Evolutionary conservation across 2,888 invertebrate species (phyloP), one percentile per base, ranked within the genome.

Genomic region (Orthonevra nobilis): DNA sequence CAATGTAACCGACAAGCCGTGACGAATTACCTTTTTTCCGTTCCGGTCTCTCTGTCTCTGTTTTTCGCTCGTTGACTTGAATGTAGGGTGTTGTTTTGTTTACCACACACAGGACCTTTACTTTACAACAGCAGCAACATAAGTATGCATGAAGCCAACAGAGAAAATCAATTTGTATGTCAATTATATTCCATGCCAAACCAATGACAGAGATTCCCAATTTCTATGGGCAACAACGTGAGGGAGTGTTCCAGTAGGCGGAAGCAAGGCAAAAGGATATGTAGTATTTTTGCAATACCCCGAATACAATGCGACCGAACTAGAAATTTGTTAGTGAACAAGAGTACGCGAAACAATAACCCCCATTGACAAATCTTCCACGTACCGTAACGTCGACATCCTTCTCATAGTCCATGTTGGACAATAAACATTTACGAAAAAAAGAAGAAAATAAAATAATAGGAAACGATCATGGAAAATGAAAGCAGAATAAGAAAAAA

Each of bases 81-180:
- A n/a, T n/a, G n/a, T n/a, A n/a, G n/a, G n/a, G n/a, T n/a, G 58
- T 48, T 70, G 63, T 46, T 60, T 79, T 72, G 52, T 66, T 58
- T 72, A 30, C 46, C 34, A 32, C 9, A 40, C 54, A 5, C 72
- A 72, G 77, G 66, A 72, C 61, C 23, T 69, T 48, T n/a, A 20
- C 32, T 2, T 10, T n/a, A 44, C 38, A 44, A 58, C 61, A 69
- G 69, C n/a, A 26, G 38, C 38, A 58, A 52, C 66, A 56, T 58
- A 64, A 58, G 42, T 54, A 58, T 60, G 64, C 63, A 66, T 72
- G 77, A 64, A 77, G 72, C 70, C 58, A 77, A 79, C 73, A 72
- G 60, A 66, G 73, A 79, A 73, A 79, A 79, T 79, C 79, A 79
- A 79, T 79, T 79, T 73, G 73, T 79, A 79, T 79, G 60, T 79